Evolutionary conservation across 2,797 vertebrate genomes (phyloP).

Genomic region (Rhinoraja longicauda): DNA sequence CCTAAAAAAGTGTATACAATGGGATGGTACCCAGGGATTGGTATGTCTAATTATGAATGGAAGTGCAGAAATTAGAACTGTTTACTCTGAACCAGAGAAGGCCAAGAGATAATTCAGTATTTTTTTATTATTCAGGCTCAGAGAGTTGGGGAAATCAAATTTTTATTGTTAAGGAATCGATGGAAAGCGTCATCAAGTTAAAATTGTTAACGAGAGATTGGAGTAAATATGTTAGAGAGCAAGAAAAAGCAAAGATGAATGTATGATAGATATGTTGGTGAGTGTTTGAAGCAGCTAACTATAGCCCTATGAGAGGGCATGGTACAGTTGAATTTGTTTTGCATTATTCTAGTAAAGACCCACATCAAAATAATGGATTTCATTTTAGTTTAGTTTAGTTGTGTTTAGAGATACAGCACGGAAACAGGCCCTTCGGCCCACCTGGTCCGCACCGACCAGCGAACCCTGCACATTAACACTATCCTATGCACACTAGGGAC

Average conservation of each 20-base stretch:
- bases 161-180: neutral
- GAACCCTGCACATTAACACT: too few species aligned
- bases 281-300: neutral
- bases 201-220: neutral
- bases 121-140: neutral
- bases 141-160: neutral
- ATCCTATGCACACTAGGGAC: too few species aligned
- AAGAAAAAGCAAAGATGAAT: neutral
- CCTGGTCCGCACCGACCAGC: too few species aligned
- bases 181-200: neutral
- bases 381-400: neutral
- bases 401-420: neutral
- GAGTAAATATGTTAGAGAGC: neutral
- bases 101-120: neutral
- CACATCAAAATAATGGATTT: neutral
- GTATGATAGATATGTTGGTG: neutral
- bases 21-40: neutral
- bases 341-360: neutral
- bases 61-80: too few species aligned
- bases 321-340: neutral
- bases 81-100: neutral
- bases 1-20: neutral
- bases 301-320: neutral
- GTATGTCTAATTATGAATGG: neutral
- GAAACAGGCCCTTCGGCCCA: too few species aligned